Conservation (phyloP, 2,797 vertebrate genomes). For the Schizopygopsis pylzovi region DNA sequence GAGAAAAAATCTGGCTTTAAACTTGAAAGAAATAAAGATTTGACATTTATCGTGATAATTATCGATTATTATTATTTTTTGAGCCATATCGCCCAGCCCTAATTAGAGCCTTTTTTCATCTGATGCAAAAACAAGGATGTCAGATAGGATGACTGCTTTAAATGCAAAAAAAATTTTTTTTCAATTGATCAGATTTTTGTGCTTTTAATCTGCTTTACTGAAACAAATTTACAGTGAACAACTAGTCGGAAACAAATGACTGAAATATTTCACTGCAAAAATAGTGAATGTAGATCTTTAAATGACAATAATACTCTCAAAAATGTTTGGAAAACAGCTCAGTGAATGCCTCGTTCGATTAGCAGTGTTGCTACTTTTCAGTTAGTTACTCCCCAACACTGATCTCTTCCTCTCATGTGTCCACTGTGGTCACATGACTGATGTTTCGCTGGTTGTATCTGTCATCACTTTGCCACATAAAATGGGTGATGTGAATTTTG, state of each 20-base stretch:
- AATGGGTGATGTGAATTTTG: conserved; percentile 48
- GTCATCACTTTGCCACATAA: neutral
- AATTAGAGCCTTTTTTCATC: too few relatives aligned
- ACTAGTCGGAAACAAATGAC: neutral
- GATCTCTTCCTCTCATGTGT: conserved; percentile 44
- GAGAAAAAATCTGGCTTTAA: too few relatives aligned
- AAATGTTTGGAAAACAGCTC: neutral
- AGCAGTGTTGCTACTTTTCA: neutral
- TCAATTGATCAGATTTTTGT: too few relatives aligned
- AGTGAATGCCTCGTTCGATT: neutral
- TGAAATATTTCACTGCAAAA: neutral
- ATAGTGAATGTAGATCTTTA: too few relatives aligned
- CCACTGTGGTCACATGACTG: conserved; percentile 52
- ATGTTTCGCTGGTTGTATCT: conserved; percentile 29
- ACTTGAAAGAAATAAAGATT: too few relatives aligned
- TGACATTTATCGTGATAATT: too few relatives aligned
- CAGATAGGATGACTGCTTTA: neutral
- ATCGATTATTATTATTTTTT: too few relatives aligned
- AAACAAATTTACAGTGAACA: neutral
- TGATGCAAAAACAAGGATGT: neutral
- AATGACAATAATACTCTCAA: too few relatives aligned
- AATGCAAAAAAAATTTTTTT: too few relatives aligned
- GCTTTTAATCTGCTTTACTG: too few relatives aligned
- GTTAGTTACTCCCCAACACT: conserved; percentile 32
- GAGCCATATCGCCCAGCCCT: too few relatives aligned